These are phyloP conservation scores for Tiliqua scincoides DNA, from an alignment of 2,113 vertebrate species.

Conservation along the genomic window DNA sequence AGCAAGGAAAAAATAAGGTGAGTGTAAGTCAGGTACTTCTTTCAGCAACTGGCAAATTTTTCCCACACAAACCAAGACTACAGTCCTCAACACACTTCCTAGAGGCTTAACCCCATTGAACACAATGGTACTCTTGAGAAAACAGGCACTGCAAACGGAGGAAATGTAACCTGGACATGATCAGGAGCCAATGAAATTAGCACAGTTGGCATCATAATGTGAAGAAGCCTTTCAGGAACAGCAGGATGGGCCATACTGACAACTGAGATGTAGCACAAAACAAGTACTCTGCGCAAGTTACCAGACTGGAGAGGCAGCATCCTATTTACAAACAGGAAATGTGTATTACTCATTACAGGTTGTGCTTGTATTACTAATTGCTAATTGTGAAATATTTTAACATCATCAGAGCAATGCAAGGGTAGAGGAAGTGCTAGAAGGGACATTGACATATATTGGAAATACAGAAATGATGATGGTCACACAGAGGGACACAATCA, in stretches of 20 bases:
- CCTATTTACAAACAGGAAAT: neutral
- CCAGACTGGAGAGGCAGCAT: neutral
- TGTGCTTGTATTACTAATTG: neutral
- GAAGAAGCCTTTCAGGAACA: neutral
- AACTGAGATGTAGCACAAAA: neutral
- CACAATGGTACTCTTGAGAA: too few relatives aligned
- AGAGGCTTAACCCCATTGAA: too few relatives aligned
- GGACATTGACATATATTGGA: neutral
- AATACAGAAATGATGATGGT: neutral
- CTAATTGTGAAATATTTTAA: neutral
- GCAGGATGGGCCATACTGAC: too few relatives aligned
- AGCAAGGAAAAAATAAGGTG: neutral
- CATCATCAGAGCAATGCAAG: neutral
- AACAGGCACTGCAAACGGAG: neutral
- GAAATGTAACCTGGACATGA: neutral
- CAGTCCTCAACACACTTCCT: too few relatives aligned
- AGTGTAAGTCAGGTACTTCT: neutral
- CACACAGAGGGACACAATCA: too few relatives aligned
- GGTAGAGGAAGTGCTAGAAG: neutral
- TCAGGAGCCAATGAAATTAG: neutral
- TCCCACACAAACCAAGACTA: neutral
- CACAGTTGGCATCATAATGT: neutral
- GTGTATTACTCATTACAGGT: neutral
- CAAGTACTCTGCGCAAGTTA: neutral
- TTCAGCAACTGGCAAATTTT: neutral